phyloP scores from a whole-genome alignment of 2,888 invertebrate genomes.

The Acrobasis repandana region DNA sequence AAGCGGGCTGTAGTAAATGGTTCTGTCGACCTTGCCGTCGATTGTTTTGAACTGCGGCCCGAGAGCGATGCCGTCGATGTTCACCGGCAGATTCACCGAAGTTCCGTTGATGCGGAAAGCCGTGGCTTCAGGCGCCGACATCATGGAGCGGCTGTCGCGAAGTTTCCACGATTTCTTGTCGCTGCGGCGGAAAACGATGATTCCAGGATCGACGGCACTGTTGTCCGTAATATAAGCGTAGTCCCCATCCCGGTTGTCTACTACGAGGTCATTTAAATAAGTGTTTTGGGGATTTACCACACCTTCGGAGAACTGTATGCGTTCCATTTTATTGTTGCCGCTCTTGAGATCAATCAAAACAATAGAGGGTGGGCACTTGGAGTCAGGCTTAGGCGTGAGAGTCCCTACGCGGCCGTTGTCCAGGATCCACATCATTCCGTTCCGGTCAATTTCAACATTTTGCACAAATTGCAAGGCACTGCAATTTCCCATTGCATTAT shows the following conservation, averaged over 20 bases:
- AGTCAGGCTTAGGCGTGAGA: constrained; percentile 75
- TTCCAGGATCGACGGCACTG: constrained; percentile 86
- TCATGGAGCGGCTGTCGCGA: constrained; percentile 85
- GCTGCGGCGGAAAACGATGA: constrained; percentile 86
- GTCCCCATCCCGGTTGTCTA: constrained; percentile 87
- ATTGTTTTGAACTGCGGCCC: constrained; percentile 81
- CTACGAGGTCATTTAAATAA: constrained; percentile 88
- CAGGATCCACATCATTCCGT: constrained; percentile 86
- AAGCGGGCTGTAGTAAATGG: constrained; percentile 87
- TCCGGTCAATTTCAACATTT: constrained; percentile 87
- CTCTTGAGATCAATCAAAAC: constrained; percentile 86
- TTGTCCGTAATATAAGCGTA: constrained; percentile 89
- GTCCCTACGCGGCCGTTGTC: constrained; percentile 87
- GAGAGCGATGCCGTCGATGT: constrained; percentile 88
- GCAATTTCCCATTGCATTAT: constrained; percentile 86
- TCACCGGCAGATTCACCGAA: constrained; percentile 80
- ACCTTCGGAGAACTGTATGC: constrained; percentile 84
- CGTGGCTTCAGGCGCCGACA: constrained; percentile 81
- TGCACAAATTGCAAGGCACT: constrained; percentile 88
- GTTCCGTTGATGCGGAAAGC: constrained; percentile 84
- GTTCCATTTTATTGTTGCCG: constrained; percentile 79
- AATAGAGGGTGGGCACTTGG: constrained; percentile 86
- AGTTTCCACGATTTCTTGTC: constrained; percentile 88
- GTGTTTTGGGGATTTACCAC: constrained; percentile 83
- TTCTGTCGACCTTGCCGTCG: constrained; percentile 64